These are phyloP conservation scores for Osmerus eperlanus DNA, from an alignment of 2,113 vertebrate species.

Conservation along the genomic window DNA sequence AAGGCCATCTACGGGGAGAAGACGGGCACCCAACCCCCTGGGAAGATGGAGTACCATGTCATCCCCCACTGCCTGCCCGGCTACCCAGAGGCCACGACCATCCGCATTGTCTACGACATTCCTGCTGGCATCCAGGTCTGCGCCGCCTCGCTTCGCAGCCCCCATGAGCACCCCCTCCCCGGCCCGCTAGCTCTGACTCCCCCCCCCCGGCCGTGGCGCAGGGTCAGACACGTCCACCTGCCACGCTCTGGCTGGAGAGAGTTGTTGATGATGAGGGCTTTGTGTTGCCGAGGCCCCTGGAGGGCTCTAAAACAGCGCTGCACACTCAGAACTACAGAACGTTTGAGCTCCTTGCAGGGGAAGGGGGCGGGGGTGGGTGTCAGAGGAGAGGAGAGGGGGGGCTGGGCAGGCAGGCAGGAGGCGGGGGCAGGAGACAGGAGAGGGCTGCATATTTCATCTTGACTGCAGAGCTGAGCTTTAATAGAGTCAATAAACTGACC, in stretches of 20 bases:
- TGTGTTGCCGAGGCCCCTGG: neutral
- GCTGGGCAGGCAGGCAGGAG: neutral
- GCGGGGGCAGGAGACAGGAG: slow-evolving; percentile 8
- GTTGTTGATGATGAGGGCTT: neutral
- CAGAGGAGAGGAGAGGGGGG: too few relatives aligned
- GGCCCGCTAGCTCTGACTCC: neutral
- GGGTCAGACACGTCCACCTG: neutral
- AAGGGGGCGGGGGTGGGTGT: too few relatives aligned
- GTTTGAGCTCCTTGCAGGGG: neutral
- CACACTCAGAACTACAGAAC: neutral
- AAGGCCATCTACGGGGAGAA: slow-evolving; percentile 98
- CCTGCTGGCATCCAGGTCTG: slow-evolving; percentile 91
- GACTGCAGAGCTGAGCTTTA: slow-evolving; percentile 40
- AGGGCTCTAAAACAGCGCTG: slow-evolving; percentile 1
- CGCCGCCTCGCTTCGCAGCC: neutral
- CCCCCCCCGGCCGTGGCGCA: neutral
- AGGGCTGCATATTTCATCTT: slow-evolving; percentile 41
- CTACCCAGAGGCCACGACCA: slow-evolving; percentile 84
- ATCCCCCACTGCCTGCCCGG: slow-evolving; percentile 94
- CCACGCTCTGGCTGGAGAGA: neutral
- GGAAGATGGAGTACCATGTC: slow-evolving; percentile 97
- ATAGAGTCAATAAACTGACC: slow-evolving; percentile 58
- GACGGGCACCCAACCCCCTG: slow-evolving; percentile 91
- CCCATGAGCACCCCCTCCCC: neutral
- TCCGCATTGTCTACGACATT: slow-evolving; percentile 95